Evolutionary conservation across 2,888 invertebrate species (phyloP), one percentile per base, ranked within the genome.

Genomic region (Lathronympha strigana): DNA sequence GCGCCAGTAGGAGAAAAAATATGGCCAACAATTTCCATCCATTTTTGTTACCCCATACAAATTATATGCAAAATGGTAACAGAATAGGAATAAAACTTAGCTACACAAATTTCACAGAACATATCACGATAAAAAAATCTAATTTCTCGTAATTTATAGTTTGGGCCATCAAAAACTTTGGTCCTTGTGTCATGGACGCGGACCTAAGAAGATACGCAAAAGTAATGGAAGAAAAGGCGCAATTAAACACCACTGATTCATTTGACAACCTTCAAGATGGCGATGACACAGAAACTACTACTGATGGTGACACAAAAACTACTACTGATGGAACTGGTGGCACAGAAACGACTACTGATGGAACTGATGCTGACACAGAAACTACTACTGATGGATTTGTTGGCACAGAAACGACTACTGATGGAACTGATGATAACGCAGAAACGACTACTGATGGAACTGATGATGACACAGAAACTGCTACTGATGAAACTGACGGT

Each of bases 161-260:
- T 54, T 62, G 61, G 58, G 40, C 57, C n/a, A 68, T 68, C 40
- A 45, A 51, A 21, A 38, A 57, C 9, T 4, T 13, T 8, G 61
- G 49, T 4, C 40, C 57, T 2, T 68, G 67, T 72, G 0, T 63
- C 71, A 0, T 63, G 71, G 0, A 61, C 68, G 1, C 78, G 75
- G 0, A 69, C 47, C 0, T 87, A 82, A 53, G 60, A 61, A 77
- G 15, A 66, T 69, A n/a, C 43, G 64, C 1, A 70, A 80, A 33
- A 72, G 80, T 9, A 73, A 66, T 28, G 57, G 70, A 1, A 61
- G 58, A 0, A 13, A 49, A 2, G 1, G 47, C 55, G 47, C 23
- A n/a, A 0, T 6, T n/a, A n/a, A 9, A 11, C 33, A 2, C 3
- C 6, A 3, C 25, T 4, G 25, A 25, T 25, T 25, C 6, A 6